phyloP scores from a whole-genome alignment of 2,888 invertebrate species.

The Pycnomerus fuliginosus region DNA sequence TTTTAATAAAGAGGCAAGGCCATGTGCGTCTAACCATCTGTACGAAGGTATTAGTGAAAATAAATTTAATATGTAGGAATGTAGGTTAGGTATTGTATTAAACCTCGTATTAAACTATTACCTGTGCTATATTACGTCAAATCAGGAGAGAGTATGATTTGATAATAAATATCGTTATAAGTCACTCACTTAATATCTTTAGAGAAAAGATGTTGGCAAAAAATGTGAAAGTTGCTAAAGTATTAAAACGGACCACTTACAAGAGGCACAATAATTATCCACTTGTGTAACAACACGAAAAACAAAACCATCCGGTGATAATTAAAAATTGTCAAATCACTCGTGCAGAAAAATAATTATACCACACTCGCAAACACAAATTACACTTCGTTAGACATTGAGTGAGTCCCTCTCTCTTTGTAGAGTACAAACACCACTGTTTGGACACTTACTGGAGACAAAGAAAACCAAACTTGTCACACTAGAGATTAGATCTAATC shows the following conservation, averaged over 20 bases:
- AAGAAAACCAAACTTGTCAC: slow-evolving; percentile 12
- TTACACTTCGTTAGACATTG: slow-evolving; percentile 1
- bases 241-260: slow-evolving; percentile 4
- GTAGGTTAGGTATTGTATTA: too few species aligned
- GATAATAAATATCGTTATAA: too few species aligned
- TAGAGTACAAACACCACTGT: background rate
- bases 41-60: slow-evolving; percentile 1
- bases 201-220: too few species aligned
- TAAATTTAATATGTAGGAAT: too few species aligned
- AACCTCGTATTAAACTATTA: too few species aligned
- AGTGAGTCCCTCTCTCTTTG: background rate
- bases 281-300: slow-evolving; percentile 5
- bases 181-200: too few species aligned
- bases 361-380: slow-evolving; percentile 14
- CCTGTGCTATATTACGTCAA: too few species aligned
- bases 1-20: slow-evolving; percentile 14
- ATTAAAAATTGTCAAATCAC: slow-evolving; percentile 15
- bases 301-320: slow-evolving; percentile 12
- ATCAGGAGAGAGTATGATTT: too few species aligned
- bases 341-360: slow-evolving; percentile 17
- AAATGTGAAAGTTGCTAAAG: slow-evolving; percentile 4
- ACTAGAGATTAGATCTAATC: slow-evolving; percentile 22
- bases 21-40: slow-evolving; percentile 1
- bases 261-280: slow-evolving; percentile 11
- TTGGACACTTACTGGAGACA: slow-evolving; percentile 7